Evolutionary conservation across 2,797 vertebrate species (phyloP).

Genomic region (Takifugu ocellatus): DNA sequence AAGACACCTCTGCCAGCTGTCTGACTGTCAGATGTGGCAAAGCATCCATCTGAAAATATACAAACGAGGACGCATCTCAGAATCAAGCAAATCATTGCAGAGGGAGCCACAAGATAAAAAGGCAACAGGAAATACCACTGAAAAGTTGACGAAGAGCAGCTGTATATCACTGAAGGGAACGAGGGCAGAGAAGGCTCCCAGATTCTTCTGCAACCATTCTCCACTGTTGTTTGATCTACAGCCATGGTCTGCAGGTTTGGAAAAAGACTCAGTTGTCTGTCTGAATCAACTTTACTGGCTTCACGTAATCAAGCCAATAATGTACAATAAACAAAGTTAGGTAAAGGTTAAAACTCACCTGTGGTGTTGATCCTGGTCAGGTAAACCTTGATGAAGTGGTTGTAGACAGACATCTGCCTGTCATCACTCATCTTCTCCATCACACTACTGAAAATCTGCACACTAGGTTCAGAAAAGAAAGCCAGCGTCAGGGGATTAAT

Average conservation of each 20-base stretch:
- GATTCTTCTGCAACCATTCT: conserved; percentile 68
- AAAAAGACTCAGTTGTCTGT: neutral
- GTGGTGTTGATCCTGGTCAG: conserved; percentile 50
- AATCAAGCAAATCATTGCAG: neutral
- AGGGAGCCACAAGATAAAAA: neutral
- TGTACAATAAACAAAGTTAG: neutral
- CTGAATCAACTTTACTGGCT: neutral
- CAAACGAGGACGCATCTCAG: neutral
- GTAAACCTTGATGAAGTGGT: conserved; percentile 62
- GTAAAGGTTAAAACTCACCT: conserved; percentile 34
- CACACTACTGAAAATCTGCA: conserved; percentile 45
- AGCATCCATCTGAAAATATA: conserved; percentile 58
- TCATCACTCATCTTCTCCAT: conserved; percentile 25
- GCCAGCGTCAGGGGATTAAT: neutral
- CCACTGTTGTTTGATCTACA: conserved; percentile 56
- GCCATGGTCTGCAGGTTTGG: conserved; percentile 48
- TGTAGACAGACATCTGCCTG: conserved; percentile 41
- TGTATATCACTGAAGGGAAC: conserved; percentile 49
- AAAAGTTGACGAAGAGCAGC: conserved; percentile 52
- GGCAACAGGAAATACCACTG: conserved; percentile 38
- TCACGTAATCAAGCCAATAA: too few species aligned
- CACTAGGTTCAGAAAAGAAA: conserved; percentile 38
- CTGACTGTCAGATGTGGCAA: conserved; percentile 47
- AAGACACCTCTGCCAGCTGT: conserved; percentile 67
- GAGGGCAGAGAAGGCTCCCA: conserved; percentile 60